phyloP scores from a whole-genome alignment of 2,888 invertebrate species.

The Petrophora chlorosata region DNA sequence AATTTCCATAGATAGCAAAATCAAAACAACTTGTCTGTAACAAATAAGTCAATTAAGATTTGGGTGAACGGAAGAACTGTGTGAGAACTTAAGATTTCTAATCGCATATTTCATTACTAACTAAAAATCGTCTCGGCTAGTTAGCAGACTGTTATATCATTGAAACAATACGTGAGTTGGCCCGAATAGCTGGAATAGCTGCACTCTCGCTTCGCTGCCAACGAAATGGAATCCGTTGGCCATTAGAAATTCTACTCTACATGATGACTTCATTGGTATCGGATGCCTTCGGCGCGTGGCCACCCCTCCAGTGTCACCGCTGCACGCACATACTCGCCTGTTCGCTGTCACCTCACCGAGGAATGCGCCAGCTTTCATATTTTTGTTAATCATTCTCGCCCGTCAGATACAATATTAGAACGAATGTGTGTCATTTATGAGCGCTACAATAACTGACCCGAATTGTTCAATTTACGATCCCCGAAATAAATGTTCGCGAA shows the following conservation, averaged over 20 bases:
- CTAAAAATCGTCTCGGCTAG: slow-evolving; percentile 30
- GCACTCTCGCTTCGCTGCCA: slow-evolving; percentile 76
- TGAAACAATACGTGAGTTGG: slow-evolving; percentile 61
- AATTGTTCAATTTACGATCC: slow-evolving; percentile 47
- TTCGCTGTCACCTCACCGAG: slow-evolving; percentile 36
- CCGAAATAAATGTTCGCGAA: slow-evolving; percentile 52
- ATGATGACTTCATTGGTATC: slow-evolving; percentile 75
- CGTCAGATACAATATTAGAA: slow-evolving; percentile 18
- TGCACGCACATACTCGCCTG: slow-evolving; percentile 37
- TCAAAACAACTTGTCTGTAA: too few species aligned
- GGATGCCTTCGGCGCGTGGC: slow-evolving; percentile 63
- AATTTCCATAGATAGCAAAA: too few species aligned
- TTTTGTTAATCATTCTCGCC: slow-evolving; percentile 26
- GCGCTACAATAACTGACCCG: slow-evolving; percentile 33
- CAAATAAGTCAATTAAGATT: background rate
- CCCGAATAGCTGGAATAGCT: slow-evolving; percentile 71
- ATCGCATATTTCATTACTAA: slow-evolving; percentile 22
- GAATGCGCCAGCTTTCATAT: slow-evolving; percentile 51
- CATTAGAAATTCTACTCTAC: slow-evolving; percentile 77
- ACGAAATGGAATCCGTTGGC: slow-evolving; percentile 78
- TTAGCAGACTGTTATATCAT: slow-evolving; percentile 47
- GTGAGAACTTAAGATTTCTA: slow-evolving; percentile 11
- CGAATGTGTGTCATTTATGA: slow-evolving; percentile 24
- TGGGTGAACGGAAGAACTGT: background rate
- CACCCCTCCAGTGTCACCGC: slow-evolving; percentile 50